Evolutionary conservation across 2,888 invertebrate species (phyloP).

Genomic region (Mycalesis mineus): DNA sequence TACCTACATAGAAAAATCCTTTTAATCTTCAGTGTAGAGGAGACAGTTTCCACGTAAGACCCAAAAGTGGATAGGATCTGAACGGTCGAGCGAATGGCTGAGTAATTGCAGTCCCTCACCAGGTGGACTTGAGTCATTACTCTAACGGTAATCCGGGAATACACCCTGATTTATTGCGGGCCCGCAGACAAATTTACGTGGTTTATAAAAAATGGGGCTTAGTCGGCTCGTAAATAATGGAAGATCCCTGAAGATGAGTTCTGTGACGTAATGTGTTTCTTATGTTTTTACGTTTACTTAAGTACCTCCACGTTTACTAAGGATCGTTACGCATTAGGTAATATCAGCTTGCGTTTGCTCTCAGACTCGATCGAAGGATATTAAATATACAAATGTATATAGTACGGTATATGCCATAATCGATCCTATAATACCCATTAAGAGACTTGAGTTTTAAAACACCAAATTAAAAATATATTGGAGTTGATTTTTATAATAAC

Average conservation of each 20-base stretch:
- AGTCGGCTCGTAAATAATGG: conserved; percentile 71
- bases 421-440: too few species aligned
- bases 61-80: conserved; percentile 33
- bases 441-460: too few species aligned
- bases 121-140: conserved; percentile 76
- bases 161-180: conserved; percentile 69
- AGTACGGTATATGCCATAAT: too few species aligned
- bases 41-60: conserved; percentile 26
- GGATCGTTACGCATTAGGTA: too few species aligned
- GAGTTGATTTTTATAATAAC: too few species aligned
- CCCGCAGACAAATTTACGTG: conserved; percentile 74
- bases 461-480: too few species aligned
- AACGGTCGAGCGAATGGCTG: conserved; percentile 65
- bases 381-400: too few species aligned
- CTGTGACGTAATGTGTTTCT: conserved; percentile 34
- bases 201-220: conserved; percentile 74
- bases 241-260: conserved; percentile 54
- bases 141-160: conserved; percentile 75
- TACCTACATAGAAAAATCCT: conserved; percentile 9
- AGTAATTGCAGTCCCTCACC: conserved; percentile 69
- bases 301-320: background rate
- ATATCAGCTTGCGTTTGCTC: too few species aligned
- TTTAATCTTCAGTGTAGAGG: conserved; percentile 19
- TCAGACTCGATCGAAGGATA: too few species aligned
- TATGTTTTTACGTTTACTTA: conserved; percentile 23